Evolutionary conservation across 2,113 vertebrate species (phyloP), one percentile per base, ranked within the genome.

Genomic region (Aix galericulata): DNA sequence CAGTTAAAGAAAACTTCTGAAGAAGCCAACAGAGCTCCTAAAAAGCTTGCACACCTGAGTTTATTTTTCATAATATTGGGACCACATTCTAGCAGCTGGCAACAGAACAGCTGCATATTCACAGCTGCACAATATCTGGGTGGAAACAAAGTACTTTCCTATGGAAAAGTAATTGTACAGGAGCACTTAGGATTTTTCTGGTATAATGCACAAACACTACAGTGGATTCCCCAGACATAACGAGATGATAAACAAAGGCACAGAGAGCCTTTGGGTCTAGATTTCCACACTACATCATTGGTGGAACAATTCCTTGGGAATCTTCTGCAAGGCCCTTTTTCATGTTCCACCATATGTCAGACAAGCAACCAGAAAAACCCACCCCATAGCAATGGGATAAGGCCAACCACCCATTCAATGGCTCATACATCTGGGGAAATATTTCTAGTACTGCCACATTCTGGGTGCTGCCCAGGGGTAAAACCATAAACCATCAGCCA

Each of bases 291-390:
- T 26, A 87, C 27, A 27, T 84, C 55, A 55, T 4, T 71, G 40
- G 20, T 22, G 31, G n/a, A 91, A 91, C 82, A 93, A 84, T 27
- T 44, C 53, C 77, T 53, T 94, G 82, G 59, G 76, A 93, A 84
- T 44, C 62, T 64, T 83, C 52, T 68, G 29, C 38, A 76, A 86
- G 31, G 73, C 46, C 44, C 55, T 88, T 62, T 71, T 64, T 31
- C 60, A 20, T 25, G 21, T 17, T 40, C 60, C 55, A 50, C 31
- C 38, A 78, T 58, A 21, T 9, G 40, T 66, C 36, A 85, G 44
- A 66, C 34, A 75, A 75, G n/a, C 44, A 68, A 60, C 32, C 48
- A 46, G 23, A 80, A 56, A 14, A 63, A 53, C 48, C 15, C 55
- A 44, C 23, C 10, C 9, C 11, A 44, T 1, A 69, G 60, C 50